Evolutionary conservation across 2,797 vertebrate species (phyloP).

Genomic region (Halcyon chelicuti): DNA sequence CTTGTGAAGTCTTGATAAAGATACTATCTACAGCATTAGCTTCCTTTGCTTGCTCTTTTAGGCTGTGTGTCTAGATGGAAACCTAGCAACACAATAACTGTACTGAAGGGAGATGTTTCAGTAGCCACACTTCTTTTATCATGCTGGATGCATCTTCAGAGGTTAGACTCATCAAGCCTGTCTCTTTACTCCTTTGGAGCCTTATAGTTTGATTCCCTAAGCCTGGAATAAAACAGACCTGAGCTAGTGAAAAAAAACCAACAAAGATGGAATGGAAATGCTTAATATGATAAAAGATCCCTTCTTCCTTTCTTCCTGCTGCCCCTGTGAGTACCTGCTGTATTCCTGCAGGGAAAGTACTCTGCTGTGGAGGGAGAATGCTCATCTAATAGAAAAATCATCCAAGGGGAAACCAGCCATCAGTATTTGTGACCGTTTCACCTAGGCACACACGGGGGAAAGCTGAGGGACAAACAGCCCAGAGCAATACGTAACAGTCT

Average conservation of each 20-base stretch:
- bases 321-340: neutral
- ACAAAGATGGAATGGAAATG: neutral
- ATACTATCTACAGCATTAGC: neutral
- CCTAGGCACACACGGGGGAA: neutral
- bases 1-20: conserved; percentile 34
- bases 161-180: conserved; percentile 4
- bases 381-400: neutral
- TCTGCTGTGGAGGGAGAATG: neutral
- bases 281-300: neutral
- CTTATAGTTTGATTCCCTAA: neutral
- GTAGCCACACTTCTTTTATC: conserved; percentile 45
- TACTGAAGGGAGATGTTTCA: conserved; percentile 45
- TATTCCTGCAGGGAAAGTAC: neutral
- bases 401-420: neutral
- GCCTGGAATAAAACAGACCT: conserved; percentile 16
- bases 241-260: neutral
- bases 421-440: neutral
- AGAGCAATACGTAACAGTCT: neutral
- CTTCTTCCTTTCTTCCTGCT: neutral
- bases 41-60: conserved; percentile 55
- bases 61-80: conserved; percentile 51
- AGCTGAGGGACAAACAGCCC: neutral
- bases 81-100: conserved; percentile 63
- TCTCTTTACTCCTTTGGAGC: conserved; percentile 17
- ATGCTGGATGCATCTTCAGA: conserved; percentile 8